phyloP scores from a whole-genome alignment of 2,113 vertebrate species.

The Glaucomys volans region DNA sequence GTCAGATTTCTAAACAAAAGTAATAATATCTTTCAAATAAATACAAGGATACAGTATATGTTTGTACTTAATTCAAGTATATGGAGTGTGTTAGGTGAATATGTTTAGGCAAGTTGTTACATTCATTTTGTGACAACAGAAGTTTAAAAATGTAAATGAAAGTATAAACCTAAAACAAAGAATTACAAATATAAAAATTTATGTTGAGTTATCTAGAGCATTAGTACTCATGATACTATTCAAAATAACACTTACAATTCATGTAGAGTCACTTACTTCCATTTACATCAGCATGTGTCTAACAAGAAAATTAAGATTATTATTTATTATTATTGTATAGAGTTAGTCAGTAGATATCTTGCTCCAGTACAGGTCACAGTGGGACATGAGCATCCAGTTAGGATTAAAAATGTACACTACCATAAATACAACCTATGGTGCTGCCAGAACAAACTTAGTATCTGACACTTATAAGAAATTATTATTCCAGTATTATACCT shows the following conservation, averaged over 20 bases:
- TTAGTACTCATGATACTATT: neutral
- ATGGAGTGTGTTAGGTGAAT: neutral
- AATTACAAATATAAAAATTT: neutral
- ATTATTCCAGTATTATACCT: neutral
- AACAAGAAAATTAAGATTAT: neutral
- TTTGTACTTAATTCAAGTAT: neutral
- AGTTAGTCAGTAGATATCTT: neutral
- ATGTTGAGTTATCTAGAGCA: neutral
- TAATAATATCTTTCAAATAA: neutral
- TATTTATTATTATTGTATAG: neutral
- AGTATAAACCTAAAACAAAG: neutral
- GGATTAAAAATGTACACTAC: neutral
- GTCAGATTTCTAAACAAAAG: neutral
- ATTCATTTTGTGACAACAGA: neutral
- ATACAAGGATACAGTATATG: neutral
- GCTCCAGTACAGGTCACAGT: rapidly evolving
- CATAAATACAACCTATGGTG: neutral
- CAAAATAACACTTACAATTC: neutral
- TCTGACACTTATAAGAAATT: neutral
- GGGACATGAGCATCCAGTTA: neutral
- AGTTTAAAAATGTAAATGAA: neutral
- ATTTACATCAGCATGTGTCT: neutral
- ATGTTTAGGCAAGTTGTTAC: neutral
- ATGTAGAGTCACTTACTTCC: neutral
- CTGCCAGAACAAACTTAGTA: neutral